Base-by-base conservation (phyloP, 2,888 invertebrate species). In the Drosophila tanythrix region DNA sequence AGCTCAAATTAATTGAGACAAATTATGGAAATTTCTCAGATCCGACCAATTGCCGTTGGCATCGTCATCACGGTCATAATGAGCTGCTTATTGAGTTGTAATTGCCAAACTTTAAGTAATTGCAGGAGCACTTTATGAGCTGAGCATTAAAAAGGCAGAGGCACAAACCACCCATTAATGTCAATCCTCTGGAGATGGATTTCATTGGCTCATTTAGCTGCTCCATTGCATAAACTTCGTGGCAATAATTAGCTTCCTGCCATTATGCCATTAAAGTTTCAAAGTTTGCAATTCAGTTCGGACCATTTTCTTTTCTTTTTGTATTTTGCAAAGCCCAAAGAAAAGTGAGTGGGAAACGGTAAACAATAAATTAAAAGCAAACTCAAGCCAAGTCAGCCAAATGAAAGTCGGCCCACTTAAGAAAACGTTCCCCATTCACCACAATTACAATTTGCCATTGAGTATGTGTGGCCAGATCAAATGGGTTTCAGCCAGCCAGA, bases 71-170 rank as follows among this genome's bases (percentile, higher is more conserved):
- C 57, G 46, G 53, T 38, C 75, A 58, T 88, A 83, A 86, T 81
- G 73, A 85, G 75, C 72, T 79, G 71, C 84, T 89, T 88, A 85
- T 85, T 79, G 84, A 83, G 85, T 83, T 85, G 85, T 88, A 88
- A 85, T 88, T 86, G 87, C 79, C 71, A 86, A 85, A 88, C 83
- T 86, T 85, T 43, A 74, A 74, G 79, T 77, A 83, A 83, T 81
- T 81, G 74, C 72, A 52, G 36, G 21, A 50, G 52, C 60, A 52
- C 48, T 73, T 73, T 73, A 65, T 62, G 43, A 66, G 48, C 67
- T 50, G 63, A 33, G 59, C 56, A 59, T 60, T 65, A 27, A 53
- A 38, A 67, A 59, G 68, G 51, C 59, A 51, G 21, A 35, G 21
- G 18, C 18, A 29, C 51, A 29, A 10, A 40, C 36, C 21, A 11